These are phyloP conservation scores for Thinocorus orbignyianus DNA, from an alignment of 2,113 vertebrate species.

Conservation along the genomic window DNA sequence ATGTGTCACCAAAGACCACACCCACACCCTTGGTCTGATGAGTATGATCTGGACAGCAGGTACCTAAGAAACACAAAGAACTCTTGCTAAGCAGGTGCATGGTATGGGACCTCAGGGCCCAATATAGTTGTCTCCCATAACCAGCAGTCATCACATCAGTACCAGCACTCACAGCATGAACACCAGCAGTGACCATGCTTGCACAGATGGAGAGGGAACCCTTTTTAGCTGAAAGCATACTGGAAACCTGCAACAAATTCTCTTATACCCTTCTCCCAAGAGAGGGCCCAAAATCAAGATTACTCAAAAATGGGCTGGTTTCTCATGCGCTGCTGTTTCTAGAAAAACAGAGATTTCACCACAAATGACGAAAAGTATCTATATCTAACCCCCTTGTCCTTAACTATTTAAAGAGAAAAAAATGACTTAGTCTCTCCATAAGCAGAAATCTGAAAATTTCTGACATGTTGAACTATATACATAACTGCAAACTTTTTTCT, in stretches of 20 bases:
- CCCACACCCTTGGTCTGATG: background rate
- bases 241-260: background rate
- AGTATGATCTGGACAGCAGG: background rate
- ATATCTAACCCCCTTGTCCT: background rate
- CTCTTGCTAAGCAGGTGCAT: background rate
- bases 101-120: background rate
- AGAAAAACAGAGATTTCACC: background rate
- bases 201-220: background rate
- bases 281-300: background rate
- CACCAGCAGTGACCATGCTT: background rate
- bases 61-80: background rate
- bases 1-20: background rate
- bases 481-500: background rate
- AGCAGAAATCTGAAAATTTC: background rate
- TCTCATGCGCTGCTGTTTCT: background rate
- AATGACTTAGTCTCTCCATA: background rate
- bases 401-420: background rate
- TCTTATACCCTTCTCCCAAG: background rate
- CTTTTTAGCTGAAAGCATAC: background rate
- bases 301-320: background rate
- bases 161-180: background rate
- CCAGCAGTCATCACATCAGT: background rate
- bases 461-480: background rate
- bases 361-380: background rate
- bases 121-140: accelerated